Evolutionary conservation across 2,888 invertebrate species (phyloP).

Genomic region (Agapetus fuscipes): DNA sequence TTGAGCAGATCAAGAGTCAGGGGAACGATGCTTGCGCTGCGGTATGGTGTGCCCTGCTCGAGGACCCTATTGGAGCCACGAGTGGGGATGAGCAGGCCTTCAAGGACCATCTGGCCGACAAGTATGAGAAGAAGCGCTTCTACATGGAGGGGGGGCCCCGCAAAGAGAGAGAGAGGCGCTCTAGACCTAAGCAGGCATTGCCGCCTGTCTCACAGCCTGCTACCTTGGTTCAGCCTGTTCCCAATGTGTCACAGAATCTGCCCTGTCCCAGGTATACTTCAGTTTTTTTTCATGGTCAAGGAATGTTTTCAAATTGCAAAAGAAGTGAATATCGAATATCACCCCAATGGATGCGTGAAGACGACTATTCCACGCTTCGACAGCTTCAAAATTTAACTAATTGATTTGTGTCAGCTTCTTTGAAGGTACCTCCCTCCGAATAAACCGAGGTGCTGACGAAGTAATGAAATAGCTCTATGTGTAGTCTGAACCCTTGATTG

Average conservation of each 20-base stretch:
- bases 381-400: too few relatives aligned
- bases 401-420: too few relatives aligned
- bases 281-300: too few relatives aligned
- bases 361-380: too few relatives aligned
- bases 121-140: constrained; percentile 87
- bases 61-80: constrained; percentile 27
- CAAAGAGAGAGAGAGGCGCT: constrained; percentile 28
- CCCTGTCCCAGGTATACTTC: background rate
- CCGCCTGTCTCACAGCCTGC: background rate
- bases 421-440: too few relatives aligned
- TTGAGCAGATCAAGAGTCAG: constrained; percentile 78
- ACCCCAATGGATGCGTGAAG: too few relatives aligned
- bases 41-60: constrained; percentile 88
- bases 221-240: background rate
- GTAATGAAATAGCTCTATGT: too few relatives aligned
- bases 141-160: constrained; percentile 33
- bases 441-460: too few relatives aligned
- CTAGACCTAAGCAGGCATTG: constrained; percentile 1
- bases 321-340: too few relatives aligned
- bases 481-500: too few relatives aligned
- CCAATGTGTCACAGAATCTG: background rate
- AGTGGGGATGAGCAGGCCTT: constrained; percentile 78
- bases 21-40: constrained; percentile 92
- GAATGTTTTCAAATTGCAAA: too few relatives aligned
- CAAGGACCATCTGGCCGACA: constrained; percentile 87